Conservation (phyloP, 2,888 invertebrate genomes). For the Masnerella sp. region DNA sequence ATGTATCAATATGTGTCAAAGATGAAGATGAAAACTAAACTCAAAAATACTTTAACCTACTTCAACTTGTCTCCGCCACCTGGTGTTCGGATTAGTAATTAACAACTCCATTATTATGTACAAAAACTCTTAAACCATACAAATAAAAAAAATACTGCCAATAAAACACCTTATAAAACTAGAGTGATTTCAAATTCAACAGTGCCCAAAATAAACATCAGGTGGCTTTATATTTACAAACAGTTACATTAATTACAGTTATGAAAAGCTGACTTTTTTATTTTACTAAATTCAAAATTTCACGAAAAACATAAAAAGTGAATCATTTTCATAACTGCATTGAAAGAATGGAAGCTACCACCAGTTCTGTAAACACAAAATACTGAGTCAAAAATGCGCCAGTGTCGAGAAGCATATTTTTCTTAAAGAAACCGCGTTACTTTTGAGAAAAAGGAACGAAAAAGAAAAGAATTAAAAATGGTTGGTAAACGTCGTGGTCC, state of each 20-base stretch:
- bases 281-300: neutral
- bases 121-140: too few relatives aligned
- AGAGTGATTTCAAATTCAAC: neutral
- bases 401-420: neutral
- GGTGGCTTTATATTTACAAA: conserved; percentile 3
- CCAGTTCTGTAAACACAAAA: conserved; percentile 21
- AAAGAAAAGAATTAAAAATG: neutral
- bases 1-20: too few relatives aligned
- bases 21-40: too few relatives aligned
- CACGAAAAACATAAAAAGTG: too few relatives aligned
- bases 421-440: neutral
- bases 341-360: too few relatives aligned
- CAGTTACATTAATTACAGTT: conserved; percentile 10
- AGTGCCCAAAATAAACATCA: conserved; percentile 23
- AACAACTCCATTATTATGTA: too few relatives aligned
- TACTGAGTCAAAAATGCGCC: conserved; percentile 7
- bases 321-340: conserved; percentile 9
- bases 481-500: conserved; percentile 4
- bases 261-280: conserved; percentile 1
- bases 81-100: too few relatives aligned
- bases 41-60: too few relatives aligned
- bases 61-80: too few relatives aligned
- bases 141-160: too few relatives aligned
- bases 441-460: too few relatives aligned
- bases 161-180: conserved; percentile 12